Percentiles rank a stretch among this genome's conserved stretches.
Conservation (phyloP, 2,797 vertebrate genomes). For the Momotus momota region DNA sequence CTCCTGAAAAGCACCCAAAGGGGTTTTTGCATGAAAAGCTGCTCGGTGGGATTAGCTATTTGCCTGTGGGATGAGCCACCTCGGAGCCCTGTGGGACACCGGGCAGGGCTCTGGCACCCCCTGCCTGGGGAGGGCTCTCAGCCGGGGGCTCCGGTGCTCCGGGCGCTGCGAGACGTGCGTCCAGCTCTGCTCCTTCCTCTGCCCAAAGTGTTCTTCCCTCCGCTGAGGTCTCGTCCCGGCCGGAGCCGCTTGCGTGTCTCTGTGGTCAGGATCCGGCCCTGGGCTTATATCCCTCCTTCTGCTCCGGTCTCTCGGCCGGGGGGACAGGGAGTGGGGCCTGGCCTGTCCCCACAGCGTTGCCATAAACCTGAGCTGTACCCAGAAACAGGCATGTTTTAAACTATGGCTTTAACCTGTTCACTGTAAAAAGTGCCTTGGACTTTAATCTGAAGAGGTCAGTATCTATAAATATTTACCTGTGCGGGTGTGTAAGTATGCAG, state of each 20-base stretch:
- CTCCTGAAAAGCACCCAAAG: not conserved
- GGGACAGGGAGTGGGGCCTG: not conserved
- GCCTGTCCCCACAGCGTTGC: not conserved
- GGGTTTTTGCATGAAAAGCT: not conserved
- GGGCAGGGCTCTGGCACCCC: not conserved
- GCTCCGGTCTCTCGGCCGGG: not conserved
- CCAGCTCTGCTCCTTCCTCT: not conserved
- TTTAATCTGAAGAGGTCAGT: conserved; percentile 83
- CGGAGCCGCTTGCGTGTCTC: not conserved
- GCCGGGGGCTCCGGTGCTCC: not conserved
- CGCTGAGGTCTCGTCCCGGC: not conserved
- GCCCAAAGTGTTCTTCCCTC: conserved; percentile 30
- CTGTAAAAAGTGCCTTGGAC: conserved; percentile 87
- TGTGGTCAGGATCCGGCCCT: not conserved
- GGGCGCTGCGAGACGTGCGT: accelerated
- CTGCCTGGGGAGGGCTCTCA: not conserved
- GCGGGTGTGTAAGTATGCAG: conserved; percentile 75
- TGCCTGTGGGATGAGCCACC: not conserved
- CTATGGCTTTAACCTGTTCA: conserved; percentile 86
- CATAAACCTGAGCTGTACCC: conserved; percentile 72
- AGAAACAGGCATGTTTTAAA: conserved; percentile 79
- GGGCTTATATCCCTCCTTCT: not conserved
- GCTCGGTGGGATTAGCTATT: not conserved
- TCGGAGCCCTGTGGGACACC: not conserved
- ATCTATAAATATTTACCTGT: conserved; percentile 72